These are phyloP conservation scores for Vanessa atalanta DNA, from an alignment of 1,140 invertebrate species.

Conservation along the genomic window DNA sequence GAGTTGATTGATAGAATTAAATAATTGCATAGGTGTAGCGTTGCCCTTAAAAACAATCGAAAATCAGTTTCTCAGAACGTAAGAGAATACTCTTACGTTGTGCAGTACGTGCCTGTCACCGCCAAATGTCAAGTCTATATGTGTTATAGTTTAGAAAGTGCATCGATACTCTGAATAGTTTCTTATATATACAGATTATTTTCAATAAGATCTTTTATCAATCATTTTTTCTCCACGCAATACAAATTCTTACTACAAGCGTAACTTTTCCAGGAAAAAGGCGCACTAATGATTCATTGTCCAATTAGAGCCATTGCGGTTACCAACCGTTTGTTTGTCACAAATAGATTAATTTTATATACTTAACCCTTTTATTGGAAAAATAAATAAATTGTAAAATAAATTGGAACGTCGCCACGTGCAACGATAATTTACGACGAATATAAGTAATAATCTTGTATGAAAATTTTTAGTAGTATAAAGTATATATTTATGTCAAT, in stretches of 20 bases:
- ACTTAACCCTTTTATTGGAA: constrained; percentile 38
- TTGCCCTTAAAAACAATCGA: too few species aligned
- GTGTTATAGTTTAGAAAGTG: too few species aligned
- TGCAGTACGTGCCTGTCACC: too few species aligned
- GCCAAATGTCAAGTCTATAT: too few species aligned
- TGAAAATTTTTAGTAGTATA: background rate
- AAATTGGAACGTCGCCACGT: constrained; percentile 43
- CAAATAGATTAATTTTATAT: constrained; percentile 41
- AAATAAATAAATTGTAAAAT: constrained; percentile 18
- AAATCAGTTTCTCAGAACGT: too few species aligned
- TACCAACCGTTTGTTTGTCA: constrained; percentile 35
- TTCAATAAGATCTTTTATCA: too few species aligned
- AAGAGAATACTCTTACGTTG: too few species aligned
- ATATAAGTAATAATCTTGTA: background rate
- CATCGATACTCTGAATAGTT: too few species aligned
- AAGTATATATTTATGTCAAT: too few species aligned
- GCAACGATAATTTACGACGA: constrained; percentile 26
- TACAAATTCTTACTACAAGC: constrained; percentile 1
- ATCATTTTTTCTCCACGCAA: background rate
- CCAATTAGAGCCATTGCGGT: constrained; percentile 41
- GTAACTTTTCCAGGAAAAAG: constrained; percentile 38
- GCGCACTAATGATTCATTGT: constrained; percentile 21
- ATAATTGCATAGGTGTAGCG: too few species aligned
- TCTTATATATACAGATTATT: too few species aligned
- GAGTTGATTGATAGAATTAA: too few species aligned